Conservation (phyloP, 2,113 vertebrate genomes). For the Danionella cerebrum region DNA sequence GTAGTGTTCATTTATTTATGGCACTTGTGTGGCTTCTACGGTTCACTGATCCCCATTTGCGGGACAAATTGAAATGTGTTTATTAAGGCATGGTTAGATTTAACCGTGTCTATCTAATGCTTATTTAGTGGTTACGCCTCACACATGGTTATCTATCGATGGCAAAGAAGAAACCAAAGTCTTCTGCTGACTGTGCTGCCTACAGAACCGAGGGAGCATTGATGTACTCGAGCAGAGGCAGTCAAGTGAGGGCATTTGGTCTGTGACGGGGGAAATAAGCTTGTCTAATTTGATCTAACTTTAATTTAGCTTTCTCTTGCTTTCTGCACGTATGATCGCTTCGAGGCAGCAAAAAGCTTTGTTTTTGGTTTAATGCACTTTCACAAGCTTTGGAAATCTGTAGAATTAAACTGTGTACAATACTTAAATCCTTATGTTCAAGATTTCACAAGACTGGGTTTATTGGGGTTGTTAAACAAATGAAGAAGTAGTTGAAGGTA, state of each 20-base stretch:
- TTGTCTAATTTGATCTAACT: conserved; percentile 14
- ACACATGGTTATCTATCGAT: not conserved
- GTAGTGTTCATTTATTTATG: conserved; percentile 44
- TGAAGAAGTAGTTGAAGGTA: too few species aligned
- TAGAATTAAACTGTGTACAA: too few species aligned
- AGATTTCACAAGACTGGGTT: too few species aligned
- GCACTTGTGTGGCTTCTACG: conserved; percentile 37
- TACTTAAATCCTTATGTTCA: too few species aligned
- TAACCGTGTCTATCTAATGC: not conserved
- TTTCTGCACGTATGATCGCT: not conserved
- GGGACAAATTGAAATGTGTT: conserved; percentile 39
- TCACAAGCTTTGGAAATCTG: not conserved
- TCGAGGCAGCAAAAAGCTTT: not conserved
- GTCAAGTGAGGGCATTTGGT: not conserved
- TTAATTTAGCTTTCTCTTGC: not conserved
- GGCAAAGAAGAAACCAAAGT: not conserved
- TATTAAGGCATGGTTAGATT: conserved; percentile 34
- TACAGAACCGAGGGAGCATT: not conserved
- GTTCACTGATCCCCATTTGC: conserved; percentile 27
- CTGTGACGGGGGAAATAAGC: conserved; percentile 12
- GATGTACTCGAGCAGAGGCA: not conserved
- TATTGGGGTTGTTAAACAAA: too few species aligned
- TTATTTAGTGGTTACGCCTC: not conserved
- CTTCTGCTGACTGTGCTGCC: not conserved
- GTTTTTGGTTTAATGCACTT: not conserved